Evolutionary conservation across 2,113 vertebrate genomes (phyloP), one percentile per base, ranked within the genome.

Genomic region (Chamaetylas fuelleborni): DNA sequence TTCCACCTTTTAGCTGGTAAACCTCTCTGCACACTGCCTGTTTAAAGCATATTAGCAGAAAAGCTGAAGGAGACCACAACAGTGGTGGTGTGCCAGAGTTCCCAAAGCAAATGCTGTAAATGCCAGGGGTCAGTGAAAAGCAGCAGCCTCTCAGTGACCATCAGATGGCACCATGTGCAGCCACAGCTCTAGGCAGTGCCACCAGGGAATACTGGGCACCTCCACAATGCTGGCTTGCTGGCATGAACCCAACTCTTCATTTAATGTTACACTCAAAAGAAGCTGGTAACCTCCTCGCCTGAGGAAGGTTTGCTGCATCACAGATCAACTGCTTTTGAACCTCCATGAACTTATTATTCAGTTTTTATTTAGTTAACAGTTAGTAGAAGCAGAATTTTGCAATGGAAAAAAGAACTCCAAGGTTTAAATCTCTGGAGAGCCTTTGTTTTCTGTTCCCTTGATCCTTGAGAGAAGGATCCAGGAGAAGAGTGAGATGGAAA

Each of bases 1-100:
- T 99, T 93, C 99, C 99, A 40, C 99, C 99, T 97, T 99, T 99
- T 80, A 99, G 98, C 97, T 99, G 99, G 94, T 98, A 99, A 72
- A 99, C 98, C 81, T 99, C 99, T 95, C 98, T 99, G 97, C 99
- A 99, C 33, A 99, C 98, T 43, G 98, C 98, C 99, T 99, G 88
- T 69, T 88, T 88, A 81, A 95, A 96, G 86, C 78, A 95, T 88
- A 94, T 88, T 58, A 92, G 80, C 29, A 96, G 62, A 83, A 80
- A 62, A 79, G 69, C 88, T 96, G 80, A 94, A 86, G 70, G 36
- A 90, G 53, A 70, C 58, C 14, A 50, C 29, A 60, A 62, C 33
- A 80, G 50, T 45, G 19, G 38, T 19, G 26, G 60, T 17, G 10
- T 54, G 57, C 54, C 66, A 82, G 79, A 77, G 47, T 73, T 90